These are phyloP conservation scores for Petrocephalus schoutedeni DNA, from an alignment of 2,797 vertebrate genomes.

Conservation along the genomic window DNA sequence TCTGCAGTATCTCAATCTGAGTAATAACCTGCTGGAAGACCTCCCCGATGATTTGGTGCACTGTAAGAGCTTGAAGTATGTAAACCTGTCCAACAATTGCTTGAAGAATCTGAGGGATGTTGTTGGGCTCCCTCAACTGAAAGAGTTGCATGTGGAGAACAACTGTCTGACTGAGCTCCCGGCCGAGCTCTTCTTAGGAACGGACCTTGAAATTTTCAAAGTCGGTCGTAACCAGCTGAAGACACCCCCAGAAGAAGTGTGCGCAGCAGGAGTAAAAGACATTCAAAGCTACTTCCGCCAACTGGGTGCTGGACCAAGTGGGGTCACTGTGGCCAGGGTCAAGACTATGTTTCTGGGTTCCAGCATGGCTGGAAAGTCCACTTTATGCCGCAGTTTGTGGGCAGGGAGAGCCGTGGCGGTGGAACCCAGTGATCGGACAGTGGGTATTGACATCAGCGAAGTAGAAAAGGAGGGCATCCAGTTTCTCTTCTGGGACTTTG, in stretches of 20 bases:
- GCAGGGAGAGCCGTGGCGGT: slow-evolving; percentile 42
- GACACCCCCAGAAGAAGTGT: slow-evolving; percentile 61
- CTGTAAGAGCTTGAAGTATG: slow-evolving; percentile 73
- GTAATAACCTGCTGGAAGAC: slow-evolving; percentile 88
- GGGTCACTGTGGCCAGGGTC: slow-evolving; percentile 48
- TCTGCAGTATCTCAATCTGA: slow-evolving; percentile 88
- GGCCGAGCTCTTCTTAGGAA: slow-evolving; percentile 48
- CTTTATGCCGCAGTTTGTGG: slow-evolving; percentile 60
- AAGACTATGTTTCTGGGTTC: slow-evolving; percentile 70
- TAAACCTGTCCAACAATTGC: slow-evolving; percentile 80
- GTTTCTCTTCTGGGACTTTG: slow-evolving; percentile 71
- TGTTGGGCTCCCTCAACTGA: slow-evolving; percentile 35
- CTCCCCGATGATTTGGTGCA: slow-evolving; percentile 84
- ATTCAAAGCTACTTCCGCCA: slow-evolving; percentile 62
- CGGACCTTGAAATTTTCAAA: slow-evolving; percentile 49
- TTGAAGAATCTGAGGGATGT: slow-evolving; percentile 59
- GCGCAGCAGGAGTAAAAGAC: slow-evolving; percentile 58
- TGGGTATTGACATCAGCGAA: slow-evolving; percentile 65
- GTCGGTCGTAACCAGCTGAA: slow-evolving; percentile 55
- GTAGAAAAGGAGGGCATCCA: slow-evolving; percentile 51
- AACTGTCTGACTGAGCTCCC: slow-evolving; percentile 60
- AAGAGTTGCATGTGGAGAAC: slow-evolving; percentile 48
- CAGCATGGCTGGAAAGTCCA: slow-evolving; percentile 66
- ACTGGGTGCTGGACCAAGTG: slow-evolving; percentile 46
- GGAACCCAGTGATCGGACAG: slow-evolving; percentile 49